phyloP scores from a whole-genome alignment of 2,797 vertebrate genomes.

The Champsocephalus esox region DNA sequence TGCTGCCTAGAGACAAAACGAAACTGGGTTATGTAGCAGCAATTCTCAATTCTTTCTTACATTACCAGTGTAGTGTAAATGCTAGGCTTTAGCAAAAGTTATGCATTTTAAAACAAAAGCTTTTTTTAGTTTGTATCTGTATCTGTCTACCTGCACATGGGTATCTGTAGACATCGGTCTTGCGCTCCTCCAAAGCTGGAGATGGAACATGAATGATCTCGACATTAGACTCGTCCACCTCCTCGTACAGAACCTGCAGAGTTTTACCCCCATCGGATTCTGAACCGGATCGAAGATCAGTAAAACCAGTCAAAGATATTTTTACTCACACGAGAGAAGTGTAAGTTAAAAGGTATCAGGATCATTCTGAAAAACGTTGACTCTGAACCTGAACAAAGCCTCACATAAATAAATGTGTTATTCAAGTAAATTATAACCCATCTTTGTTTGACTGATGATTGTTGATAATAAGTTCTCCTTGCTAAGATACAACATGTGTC shows the following conservation, averaged over 20 bases:
- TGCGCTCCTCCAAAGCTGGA: constrained; percentile 94
- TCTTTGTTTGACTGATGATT: background rate
- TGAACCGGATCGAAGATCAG: constrained; percentile 56
- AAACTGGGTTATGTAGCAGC: background rate
- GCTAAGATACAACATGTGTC: background rate
- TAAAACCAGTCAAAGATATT: background rate
- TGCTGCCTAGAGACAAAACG: constrained; percentile 88
- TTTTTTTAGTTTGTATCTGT: background rate
- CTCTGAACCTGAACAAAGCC: background rate
- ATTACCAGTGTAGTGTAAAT: too few species aligned
- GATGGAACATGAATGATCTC: constrained; percentile 96
- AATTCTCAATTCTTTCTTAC: background rate
- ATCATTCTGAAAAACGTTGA: background rate
- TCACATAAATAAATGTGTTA: background rate
- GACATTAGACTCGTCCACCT: constrained; percentile 96
- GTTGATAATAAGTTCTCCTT: background rate
- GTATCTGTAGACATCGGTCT: constrained; percentile 94
- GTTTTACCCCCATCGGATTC: constrained; percentile 89
- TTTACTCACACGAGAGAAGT: background rate
- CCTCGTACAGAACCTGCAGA: constrained; percentile 92
- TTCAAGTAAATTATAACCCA: background rate
- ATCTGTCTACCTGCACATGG: constrained; percentile 88
- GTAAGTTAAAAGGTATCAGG: background rate
- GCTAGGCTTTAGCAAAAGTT: too few species aligned
- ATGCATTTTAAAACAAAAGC: too few species aligned